Conservation (phyloP, 1,140 invertebrate species). For the Temnothorax nylanderi region DNA sequence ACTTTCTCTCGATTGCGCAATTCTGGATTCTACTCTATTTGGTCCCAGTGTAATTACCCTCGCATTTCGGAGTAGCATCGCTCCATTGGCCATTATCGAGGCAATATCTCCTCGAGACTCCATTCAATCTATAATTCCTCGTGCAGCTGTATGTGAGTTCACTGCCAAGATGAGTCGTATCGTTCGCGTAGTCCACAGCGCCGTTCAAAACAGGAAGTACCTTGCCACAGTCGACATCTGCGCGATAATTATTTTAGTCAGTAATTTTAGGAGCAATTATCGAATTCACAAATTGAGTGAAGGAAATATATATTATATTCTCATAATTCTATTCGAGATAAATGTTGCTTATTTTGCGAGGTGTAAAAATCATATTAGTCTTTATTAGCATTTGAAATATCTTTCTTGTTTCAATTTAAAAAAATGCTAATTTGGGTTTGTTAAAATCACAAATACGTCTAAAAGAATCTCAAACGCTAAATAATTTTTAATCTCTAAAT, state of each 20-base stretch:
- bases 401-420: not conserved
- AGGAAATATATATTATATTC: not conserved
- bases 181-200: slow-evolving; percentile 91
- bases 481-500: not conserved
- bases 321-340: not conserved
- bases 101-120: slow-evolving; percentile 90
- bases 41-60: slow-evolving; percentile 87
- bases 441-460: not conserved
- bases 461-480: not conserved
- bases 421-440: not conserved
- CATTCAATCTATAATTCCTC: slow-evolving; percentile 92
- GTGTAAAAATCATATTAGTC: not conserved
- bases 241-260: slow-evolving; percentile 50
- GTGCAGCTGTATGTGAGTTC: slow-evolving; percentile 92
- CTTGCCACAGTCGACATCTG: slow-evolving; percentile 96
- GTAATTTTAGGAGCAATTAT: not conserved
- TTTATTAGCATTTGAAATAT: not conserved
- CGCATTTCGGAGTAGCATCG: slow-evolving; percentile 93
- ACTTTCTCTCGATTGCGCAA: too few species aligned
- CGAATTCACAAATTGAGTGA: not conserved
- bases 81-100: slow-evolving; percentile 93
- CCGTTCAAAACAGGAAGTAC: slow-evolving; percentile 93
- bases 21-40: not conserved
- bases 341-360: not conserved
- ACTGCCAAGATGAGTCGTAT: slow-evolving; percentile 92